A percentile compares a stretch with the other conserved stretches of the same genome.
These are phyloP conservation scores for Hanleya hanleyi DNA, from an alignment of 2,888 invertebrate species.

Conservation along the genomic window DNA sequence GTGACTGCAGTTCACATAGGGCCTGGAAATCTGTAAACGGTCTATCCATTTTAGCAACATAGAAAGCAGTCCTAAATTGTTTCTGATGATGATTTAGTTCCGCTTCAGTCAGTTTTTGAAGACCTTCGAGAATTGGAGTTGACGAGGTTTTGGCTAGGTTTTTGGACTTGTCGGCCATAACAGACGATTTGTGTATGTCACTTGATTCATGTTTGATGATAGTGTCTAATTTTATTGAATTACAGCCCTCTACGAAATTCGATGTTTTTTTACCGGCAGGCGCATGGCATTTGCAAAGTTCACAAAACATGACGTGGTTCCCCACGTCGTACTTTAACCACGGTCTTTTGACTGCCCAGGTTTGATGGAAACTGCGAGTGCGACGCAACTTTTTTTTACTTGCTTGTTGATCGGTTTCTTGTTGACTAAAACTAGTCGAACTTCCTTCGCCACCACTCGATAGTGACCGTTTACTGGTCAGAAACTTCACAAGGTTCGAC, in stretches of 20 bases:
- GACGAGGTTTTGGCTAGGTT: background rate
- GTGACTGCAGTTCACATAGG: background rate
- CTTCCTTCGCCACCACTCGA: no score
- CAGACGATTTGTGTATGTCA: background rate
- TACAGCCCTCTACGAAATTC: background rate
- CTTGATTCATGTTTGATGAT: background rate
- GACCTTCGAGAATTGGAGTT: background rate
- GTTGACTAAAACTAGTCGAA: no score
- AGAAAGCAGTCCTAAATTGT: no score
- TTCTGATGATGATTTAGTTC: no score
- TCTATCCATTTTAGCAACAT: background rate
- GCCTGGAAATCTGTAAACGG: background rate
- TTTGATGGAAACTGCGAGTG: background rate
- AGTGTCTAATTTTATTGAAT: background rate
- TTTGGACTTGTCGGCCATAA: background rate
- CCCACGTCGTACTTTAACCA: background rate
- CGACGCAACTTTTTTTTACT: no score
- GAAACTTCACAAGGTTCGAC: no score
- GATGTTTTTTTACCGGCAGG: background rate
- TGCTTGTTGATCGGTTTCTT: no score
- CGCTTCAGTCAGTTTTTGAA: background rate
- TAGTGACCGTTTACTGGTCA: no score
- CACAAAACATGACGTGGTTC: background rate
- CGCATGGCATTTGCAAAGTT: background rate
- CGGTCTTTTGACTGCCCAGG: background rate